Evolutionary conservation across 2,113 vertebrate species (phyloP).

Genomic region (Anarrhichthys ocellatus): DNA sequence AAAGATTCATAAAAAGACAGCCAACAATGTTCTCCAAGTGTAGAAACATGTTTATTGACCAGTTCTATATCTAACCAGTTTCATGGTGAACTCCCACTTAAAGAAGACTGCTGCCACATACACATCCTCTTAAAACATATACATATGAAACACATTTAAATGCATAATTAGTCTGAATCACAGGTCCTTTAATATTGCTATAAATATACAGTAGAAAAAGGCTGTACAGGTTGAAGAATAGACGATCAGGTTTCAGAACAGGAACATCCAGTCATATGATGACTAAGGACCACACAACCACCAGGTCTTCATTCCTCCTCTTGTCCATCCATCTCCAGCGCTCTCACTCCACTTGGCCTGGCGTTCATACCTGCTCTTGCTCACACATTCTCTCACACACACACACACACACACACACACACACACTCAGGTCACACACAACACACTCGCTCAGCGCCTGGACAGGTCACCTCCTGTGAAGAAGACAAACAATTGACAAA

Average conservation of each 20-base stretch:
- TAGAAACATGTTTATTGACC: conserved; percentile 41
- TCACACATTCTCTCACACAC: conserved; percentile 2
- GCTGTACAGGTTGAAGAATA: conserved; percentile 74
- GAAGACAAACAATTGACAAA: conserved; percentile 2
- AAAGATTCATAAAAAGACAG: neutral
- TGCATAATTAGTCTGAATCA: conserved; percentile 19
- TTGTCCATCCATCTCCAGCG: neutral
- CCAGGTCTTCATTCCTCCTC: conserved; percentile 6
- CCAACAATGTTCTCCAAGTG: neutral
- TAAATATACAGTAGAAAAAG: conserved; percentile 59
- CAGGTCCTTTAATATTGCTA: conserved; percentile 61
- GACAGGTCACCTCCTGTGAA: conserved; percentile 83
- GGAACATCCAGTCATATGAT: conserved; percentile 77
- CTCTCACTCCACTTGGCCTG: conserved; percentile 1
- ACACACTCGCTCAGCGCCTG: conserved; percentile 72
- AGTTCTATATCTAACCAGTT: neutral
- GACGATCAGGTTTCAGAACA: conserved; percentile 54
- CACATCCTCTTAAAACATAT: conserved; percentile 21
- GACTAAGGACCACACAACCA: conserved; percentile 69
- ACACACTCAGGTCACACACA: neutral
- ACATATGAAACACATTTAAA: conserved; percentile 3
- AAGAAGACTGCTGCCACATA: conserved; percentile 5
- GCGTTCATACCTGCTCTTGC: neutral
- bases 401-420: conserved; percentile 6
- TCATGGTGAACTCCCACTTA: neutral